Evolutionary conservation across 2,888 invertebrate species (phyloP).

Genomic region (Danaus chrysippus): DNA sequence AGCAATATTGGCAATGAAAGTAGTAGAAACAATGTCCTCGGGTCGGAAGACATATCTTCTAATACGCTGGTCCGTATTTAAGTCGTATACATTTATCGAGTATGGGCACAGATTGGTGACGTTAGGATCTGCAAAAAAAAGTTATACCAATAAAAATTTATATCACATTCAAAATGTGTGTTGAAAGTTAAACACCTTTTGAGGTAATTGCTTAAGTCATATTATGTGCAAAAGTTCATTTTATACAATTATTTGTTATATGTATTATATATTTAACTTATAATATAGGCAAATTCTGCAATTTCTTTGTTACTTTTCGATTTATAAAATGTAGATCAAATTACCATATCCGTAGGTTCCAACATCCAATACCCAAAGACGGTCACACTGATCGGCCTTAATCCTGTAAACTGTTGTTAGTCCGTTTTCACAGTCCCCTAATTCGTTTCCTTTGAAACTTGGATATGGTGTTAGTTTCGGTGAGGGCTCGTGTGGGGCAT

Average conservation of each 20-base stretch:
- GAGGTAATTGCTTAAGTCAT: neutral
- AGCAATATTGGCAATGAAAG: slow-evolving; percentile 93
- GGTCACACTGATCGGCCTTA: slow-evolving; percentile 87
- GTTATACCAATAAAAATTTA: neutral
- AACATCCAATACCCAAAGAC: slow-evolving; percentile 91
- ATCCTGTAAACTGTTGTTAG: slow-evolving; percentile 89
- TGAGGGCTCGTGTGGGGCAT: slow-evolving; percentile 82
- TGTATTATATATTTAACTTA: slow-evolving; percentile 1
- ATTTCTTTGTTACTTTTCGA: neutral
- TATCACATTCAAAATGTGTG: neutral
- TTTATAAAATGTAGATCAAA: slow-evolving; percentile 4
- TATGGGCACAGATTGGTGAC: slow-evolving; percentile 88
- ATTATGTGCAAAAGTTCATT: no score
- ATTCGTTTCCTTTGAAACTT: slow-evolving; percentile 84
- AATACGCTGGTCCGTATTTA: slow-evolving; percentile 84
- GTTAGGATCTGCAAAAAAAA: slow-evolving; percentile 61
- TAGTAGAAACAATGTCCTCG: slow-evolving; percentile 86
- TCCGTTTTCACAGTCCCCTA: slow-evolving; percentile 86
- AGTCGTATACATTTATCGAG: slow-evolving; percentile 86
- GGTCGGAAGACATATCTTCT: slow-evolving; percentile 83
- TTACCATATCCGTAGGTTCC: slow-evolving; percentile 89
- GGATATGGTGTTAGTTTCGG: slow-evolving; percentile 89
- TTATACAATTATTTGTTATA: neutral
- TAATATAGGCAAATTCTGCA: neutral
- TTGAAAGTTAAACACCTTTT: neutral